Evolutionary conservation across 2,888 invertebrate genomes (phyloP).

Genomic region (Corythucha ciliata): DNA sequence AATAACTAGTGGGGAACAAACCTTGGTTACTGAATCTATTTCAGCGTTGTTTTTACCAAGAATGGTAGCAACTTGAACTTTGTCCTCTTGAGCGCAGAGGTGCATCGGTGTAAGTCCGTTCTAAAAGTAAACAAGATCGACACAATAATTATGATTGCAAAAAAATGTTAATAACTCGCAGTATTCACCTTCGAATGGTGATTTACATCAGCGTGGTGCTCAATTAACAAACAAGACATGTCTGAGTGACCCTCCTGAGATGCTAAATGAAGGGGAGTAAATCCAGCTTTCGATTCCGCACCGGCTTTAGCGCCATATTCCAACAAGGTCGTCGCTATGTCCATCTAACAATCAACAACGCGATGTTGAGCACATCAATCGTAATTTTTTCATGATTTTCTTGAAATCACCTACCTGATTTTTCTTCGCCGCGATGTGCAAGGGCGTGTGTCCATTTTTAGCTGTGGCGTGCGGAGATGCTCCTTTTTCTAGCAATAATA

Average conservation of each 20-base stretch:
- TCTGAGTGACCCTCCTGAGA: constrained; percentile 91
- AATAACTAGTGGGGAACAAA: constrained; percentile 22
- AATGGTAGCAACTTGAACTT: constrained; percentile 71
- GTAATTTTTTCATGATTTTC: neutral
- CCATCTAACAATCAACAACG: constrained; percentile 52
- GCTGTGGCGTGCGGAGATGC: constrained; percentile 90
- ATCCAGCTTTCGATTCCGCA: constrained; percentile 90
- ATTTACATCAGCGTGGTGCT: constrained; percentile 79
- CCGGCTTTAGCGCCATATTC: constrained; percentile 88
- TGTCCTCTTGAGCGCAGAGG: constrained; percentile 89
- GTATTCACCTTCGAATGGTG: constrained; percentile 58
- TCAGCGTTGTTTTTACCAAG: constrained; percentile 69
- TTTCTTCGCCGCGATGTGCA: constrained; percentile 96
- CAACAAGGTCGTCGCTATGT: constrained; percentile 85
- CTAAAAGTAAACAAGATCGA: constrained; percentile 42
- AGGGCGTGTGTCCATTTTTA: constrained; percentile 95
- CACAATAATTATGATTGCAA: neutral
- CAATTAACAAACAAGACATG: constrained; percentile 85
- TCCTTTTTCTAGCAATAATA: constrained; percentile 81
- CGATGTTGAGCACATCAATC: neutral
- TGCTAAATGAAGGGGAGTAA: constrained; percentile 90
- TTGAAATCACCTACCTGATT: constrained; percentile 83
- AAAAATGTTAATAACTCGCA: neutral
- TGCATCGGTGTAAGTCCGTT: constrained; percentile 90
- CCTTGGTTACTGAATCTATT: constrained; percentile 61